These are phyloP conservation scores for Hesperia comma DNA, from an alignment of 2,888 invertebrate genomes.

Conservation along the genomic window DNA sequence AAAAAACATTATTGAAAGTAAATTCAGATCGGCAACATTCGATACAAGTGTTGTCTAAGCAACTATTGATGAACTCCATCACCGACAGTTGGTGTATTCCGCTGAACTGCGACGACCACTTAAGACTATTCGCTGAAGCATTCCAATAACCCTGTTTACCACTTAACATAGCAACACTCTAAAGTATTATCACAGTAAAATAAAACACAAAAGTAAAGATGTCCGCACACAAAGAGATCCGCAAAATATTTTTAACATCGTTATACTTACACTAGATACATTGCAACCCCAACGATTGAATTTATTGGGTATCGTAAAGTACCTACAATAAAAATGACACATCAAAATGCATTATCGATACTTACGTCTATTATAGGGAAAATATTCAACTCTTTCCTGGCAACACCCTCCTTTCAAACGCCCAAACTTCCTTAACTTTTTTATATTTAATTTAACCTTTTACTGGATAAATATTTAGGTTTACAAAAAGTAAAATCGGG, in stretches of 20 bases:
- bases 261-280: constrained; percentile 27
- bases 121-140: too few species aligned
- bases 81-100: too few species aligned
- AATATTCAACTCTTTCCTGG: constrained; percentile 49
- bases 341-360: constrained; percentile 56
- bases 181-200: neutral
- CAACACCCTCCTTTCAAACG: constrained; percentile 39
- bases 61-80: too few species aligned
- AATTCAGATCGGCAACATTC: too few species aligned
- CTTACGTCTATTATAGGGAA: constrained; percentile 57
- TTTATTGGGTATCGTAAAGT: constrained; percentile 41
- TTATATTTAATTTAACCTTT: neutral
- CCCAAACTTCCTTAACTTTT: neutral
- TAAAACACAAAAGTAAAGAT: constrained; percentile 13
- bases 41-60: too few species aligned
- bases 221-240: constrained; percentile 20
- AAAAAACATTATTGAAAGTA: too few species aligned
- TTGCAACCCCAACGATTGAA: neutral
- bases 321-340: constrained; percentile 49
- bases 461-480: neutral
- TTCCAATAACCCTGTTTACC: neutral
- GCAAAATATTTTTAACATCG: constrained; percentile 14
- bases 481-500: neutral
- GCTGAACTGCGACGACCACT: too few species aligned
- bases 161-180: neutral